A percentile compares a stretch with the other conserved stretches of the same genome.
These are phyloP conservation scores for Oncorhynchus tshawytscha DNA, from an alignment of 2,113 vertebrate genomes.

Conservation along the genomic window DNA sequence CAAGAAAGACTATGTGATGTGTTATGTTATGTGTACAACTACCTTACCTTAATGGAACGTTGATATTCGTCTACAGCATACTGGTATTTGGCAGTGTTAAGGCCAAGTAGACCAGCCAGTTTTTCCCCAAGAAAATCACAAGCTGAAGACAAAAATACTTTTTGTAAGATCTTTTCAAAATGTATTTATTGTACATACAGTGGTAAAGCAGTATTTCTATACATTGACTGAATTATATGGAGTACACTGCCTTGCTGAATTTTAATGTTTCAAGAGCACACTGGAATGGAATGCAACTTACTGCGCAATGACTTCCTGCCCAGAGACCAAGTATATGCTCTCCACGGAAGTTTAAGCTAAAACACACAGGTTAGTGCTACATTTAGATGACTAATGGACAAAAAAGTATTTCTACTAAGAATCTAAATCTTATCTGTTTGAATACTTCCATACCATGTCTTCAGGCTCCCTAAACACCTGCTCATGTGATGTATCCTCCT, in stretches of 20 bases:
- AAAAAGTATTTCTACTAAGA: neutral
- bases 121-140: conserved; percentile 76
- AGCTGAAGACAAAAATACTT: conserved; percentile 46
- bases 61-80: conserved; percentile 67
- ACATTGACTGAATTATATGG: neutral
- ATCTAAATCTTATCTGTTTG: neutral
- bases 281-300: conserved; percentile 39
- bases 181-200: neutral
- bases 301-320: conserved; percentile 65
- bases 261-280: neutral
- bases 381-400: neutral
- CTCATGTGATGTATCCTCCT: conserved; percentile 59
- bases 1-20: too few relatives aligned
- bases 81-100: conserved; percentile 74
- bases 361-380: neutral
- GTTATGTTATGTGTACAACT: neutral
- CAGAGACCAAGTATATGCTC: conserved; percentile 52
- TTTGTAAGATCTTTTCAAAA: neutral
- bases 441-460: conserved; percentile 45
- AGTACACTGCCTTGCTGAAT: too few relatives aligned
- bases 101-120: conserved; percentile 67
- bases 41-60: conserved; percentile 45
- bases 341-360: conserved; percentile 59
- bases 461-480: conserved; percentile 29
- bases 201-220: neutral